phyloP scores from a whole-genome alignment of 2,888 invertebrate species.

The Xylocampa areola region DNA sequence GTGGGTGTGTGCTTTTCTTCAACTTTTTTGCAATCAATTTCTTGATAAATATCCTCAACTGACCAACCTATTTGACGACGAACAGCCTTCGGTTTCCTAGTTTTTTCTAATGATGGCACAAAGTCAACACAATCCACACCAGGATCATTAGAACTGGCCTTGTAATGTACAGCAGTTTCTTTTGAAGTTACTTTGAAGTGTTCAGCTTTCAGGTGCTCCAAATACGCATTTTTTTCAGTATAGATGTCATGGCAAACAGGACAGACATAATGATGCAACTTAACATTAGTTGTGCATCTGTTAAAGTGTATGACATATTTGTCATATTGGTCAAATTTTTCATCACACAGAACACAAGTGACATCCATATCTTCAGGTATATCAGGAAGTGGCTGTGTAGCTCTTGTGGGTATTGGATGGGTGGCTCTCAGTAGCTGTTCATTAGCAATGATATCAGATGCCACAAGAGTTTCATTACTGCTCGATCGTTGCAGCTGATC shows the following conservation, averaged over 20 bases:
- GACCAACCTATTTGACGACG: conserved; percentile 87
- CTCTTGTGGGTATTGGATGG: conserved; percentile 50
- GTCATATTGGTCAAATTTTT: conserved; percentile 80
- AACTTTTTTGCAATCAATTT: conserved; percentile 83
- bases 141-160: conserved; percentile 65
- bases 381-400: conserved; percentile 60
- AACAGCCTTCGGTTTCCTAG: conserved; percentile 79
- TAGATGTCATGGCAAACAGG: conserved; percentile 85
- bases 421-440: conserved; percentile 41
- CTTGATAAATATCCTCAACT: conserved; percentile 86
- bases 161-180: conserved; percentile 70
- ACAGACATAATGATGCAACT: conserved; percentile 84
- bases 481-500: conserved; percentile 78
- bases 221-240: conserved; percentile 76
- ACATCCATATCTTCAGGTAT: conserved; percentile 68
- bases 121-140: conserved; percentile 83
- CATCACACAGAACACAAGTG: conserved; percentile 84
- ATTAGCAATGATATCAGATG: conserved; percentile 72
- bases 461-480: conserved; percentile 85
- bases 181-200: conserved; percentile 75
- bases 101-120: conserved; percentile 80
- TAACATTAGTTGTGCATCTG: conserved; percentile 84
- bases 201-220: conserved; percentile 78
- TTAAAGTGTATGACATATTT: conserved; percentile 82
- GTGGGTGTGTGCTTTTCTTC: conserved; percentile 80